phyloP scores from a whole-genome alignment of 2,797 vertebrate species.

The Rhodeus uyekii region DNA sequence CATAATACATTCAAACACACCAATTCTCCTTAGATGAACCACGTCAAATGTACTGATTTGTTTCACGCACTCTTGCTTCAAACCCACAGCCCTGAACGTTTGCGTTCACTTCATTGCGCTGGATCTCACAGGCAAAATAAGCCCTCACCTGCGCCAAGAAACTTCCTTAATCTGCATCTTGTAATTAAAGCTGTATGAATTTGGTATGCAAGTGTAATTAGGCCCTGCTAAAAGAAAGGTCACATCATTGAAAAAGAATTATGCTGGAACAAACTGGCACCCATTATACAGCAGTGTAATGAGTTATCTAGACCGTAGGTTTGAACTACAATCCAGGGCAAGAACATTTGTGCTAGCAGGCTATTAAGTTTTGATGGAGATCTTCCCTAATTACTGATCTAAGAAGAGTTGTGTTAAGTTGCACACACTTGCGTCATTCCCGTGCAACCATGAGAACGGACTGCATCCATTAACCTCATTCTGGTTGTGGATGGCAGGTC shows the following conservation, averaged over 20 bases:
- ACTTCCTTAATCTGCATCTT: constrained; percentile 27
- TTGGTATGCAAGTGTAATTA: constrained; percentile 44
- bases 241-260: constrained; percentile 28
- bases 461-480: constrained; percentile 33
- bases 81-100: not conserved
- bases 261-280: constrained; percentile 11
- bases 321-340: constrained; percentile 31
- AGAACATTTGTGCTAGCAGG: constrained; percentile 25
- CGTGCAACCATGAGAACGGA: constrained; percentile 25
- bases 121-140: constrained; percentile 16
- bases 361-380: constrained; percentile 46
- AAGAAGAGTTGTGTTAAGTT: constrained; percentile 20
- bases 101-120: not conserved
- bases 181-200: constrained; percentile 36
- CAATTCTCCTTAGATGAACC: not conserved
- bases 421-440: constrained; percentile 32
- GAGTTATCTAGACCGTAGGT: constrained; percentile 25
- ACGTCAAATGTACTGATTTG: not conserved
- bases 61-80: not conserved
- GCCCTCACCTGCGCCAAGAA: not conserved
- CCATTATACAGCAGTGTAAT: constrained; percentile 4
- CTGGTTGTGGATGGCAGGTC: constrained; percentile 4
- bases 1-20: not conserved
- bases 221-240: constrained; percentile 48
- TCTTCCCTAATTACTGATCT: constrained; percentile 44